These are phyloP conservation scores for Lycaon pictus DNA, from an alignment of 2,113 vertebrate genomes.

Conservation along the genomic window DNA sequence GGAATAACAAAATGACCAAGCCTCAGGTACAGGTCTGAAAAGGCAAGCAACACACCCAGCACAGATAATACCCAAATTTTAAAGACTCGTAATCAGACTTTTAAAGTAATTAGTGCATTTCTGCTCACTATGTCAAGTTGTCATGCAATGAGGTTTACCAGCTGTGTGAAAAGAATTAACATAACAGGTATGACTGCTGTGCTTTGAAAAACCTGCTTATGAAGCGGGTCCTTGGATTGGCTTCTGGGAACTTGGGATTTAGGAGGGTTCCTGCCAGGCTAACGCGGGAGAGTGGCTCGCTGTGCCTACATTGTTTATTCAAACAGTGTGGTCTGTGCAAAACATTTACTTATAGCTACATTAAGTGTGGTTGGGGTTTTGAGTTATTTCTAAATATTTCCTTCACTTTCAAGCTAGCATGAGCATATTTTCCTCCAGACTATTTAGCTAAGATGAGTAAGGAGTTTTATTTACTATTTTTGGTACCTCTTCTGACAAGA, in stretches of 20 bases:
- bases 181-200: background rate
- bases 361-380: conserved; percentile 54
- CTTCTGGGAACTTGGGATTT: background rate
- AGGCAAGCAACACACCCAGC: background rate
- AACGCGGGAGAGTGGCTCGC: background rate
- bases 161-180: background rate
- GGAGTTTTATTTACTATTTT: conserved; percentile 60
- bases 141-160: background rate
- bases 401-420: conserved; percentile 65
- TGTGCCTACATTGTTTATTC: background rate
- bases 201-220: background rate
- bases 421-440: conserved; percentile 64
- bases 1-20: background rate
- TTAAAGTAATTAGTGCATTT: background rate
- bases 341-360: conserved; percentile 11
- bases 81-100: background rate
- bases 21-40: background rate
- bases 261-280: background rate
- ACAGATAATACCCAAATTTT: background rate
- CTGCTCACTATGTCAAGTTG: background rate
- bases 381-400: conserved; percentile 70
- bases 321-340: background rate
- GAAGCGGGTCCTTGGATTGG: background rate
- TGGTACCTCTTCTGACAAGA: background rate
- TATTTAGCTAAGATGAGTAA: conserved; percentile 54